phyloP scores from a whole-genome alignment of 2,888 invertebrate genomes.

The Lymantria dispar region DNA sequence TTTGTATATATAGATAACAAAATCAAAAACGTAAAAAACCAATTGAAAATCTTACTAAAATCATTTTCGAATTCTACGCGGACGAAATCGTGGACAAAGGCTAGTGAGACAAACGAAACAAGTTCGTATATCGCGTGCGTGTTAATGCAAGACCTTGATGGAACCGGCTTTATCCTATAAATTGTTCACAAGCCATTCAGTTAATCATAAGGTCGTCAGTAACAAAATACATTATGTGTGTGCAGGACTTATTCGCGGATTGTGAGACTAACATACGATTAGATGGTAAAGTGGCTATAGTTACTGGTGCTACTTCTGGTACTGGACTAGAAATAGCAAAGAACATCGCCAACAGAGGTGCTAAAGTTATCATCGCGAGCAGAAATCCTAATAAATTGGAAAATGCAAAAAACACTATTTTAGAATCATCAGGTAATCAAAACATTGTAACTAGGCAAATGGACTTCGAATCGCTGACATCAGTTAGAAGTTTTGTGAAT shows the following conservation, averaged over 20 bases:
- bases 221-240: slow-evolving; percentile 25
- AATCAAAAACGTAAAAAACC: too few species aligned
- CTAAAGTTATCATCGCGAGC: slow-evolving; percentile 81
- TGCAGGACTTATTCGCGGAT: slow-evolving; percentile 46
- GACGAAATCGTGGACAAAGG: too few species aligned
- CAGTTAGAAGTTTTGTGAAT: slow-evolving; percentile 82
- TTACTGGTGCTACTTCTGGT: slow-evolving; percentile 64
- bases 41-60: too few species aligned
- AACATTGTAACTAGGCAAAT: slow-evolving; percentile 57
- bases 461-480: slow-evolving; percentile 75
- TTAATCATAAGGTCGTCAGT: slow-evolving; percentile 6
- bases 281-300: slow-evolving; percentile 61
- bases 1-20: too few species aligned
- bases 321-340: slow-evolving; percentile 62
- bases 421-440: slow-evolving; percentile 39
- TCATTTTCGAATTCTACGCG: too few species aligned
- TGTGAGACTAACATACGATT: slow-evolving; percentile 49
- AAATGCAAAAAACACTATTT: slow-evolving; percentile 42
- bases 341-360: slow-evolving; percentile 74
- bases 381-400: slow-evolving; percentile 57
- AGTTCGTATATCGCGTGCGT: too few species aligned
- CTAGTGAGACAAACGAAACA: too few species aligned
- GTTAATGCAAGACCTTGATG: too few species aligned
- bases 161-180: background rate
- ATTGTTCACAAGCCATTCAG: slow-evolving; percentile 8